Evolutionary conservation across 2,113 vertebrate genomes (phyloP).

Genomic region (Circaetus cinerascens): DNA sequence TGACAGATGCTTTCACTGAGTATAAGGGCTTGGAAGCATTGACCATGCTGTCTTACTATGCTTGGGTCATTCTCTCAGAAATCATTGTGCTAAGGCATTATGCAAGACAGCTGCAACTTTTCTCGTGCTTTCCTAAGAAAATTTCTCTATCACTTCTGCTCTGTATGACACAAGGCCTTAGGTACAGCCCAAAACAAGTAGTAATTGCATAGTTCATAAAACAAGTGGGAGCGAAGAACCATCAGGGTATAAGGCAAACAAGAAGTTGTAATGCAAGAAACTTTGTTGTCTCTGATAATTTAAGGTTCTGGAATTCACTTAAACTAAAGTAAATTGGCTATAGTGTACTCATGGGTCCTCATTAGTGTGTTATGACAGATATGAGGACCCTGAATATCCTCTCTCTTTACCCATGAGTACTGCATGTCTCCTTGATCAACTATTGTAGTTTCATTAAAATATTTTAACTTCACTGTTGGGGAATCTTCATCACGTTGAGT

Average conservation of each 20-base stretch:
- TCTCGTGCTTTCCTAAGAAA: not conserved
- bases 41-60: not conserved
- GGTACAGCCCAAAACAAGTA: not conserved
- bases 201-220: not conserved
- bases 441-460: slow-evolving; percentile 47
- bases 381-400: slow-evolving; percentile 8
- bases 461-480: slow-evolving; percentile 41
- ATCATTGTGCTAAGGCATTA: not conserved
- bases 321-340: slow-evolving; percentile 40
- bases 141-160: not conserved
- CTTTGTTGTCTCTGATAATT: slow-evolving; percentile 20
- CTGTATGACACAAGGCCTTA: not conserved
- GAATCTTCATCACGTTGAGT: slow-evolving; percentile 25
- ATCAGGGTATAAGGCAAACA: not conserved
- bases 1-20: not conserved
- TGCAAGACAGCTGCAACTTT: not conserved
- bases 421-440: slow-evolving; percentile 51
- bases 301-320: slow-evolving; percentile 53
- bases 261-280: not conserved
- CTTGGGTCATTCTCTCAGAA: not conserved
- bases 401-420: not conserved
- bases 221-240: not conserved
- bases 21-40: not conserved
- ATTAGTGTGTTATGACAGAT: slow-evolving; percentile 33
- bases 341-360: not conserved